A percentile compares a stretch with the other conserved stretches of the same genome.
Conservation (phyloP, 2,888 invertebrate genomes). For the Heteropelma amictum region DNA sequence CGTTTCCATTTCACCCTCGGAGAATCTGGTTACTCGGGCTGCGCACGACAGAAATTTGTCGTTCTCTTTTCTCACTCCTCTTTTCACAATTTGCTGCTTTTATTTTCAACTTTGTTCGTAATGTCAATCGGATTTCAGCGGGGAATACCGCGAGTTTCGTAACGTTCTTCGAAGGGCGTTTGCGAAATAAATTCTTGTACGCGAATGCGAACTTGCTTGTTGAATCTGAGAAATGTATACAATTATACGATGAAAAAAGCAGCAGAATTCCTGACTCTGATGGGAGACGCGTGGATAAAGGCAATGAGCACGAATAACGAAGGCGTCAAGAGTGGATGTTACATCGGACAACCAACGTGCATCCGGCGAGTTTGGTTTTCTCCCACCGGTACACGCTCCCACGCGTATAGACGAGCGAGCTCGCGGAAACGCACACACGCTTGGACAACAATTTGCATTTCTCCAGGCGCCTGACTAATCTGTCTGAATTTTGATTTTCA, state of each 20-base stretch:
- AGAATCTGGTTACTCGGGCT: conserved; percentile 9
- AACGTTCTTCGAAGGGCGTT: too few species aligned
- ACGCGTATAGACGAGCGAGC: too few species aligned
- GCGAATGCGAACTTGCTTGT: too few species aligned
- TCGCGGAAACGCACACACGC: background rate
- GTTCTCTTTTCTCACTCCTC: background rate
- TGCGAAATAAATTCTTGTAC: too few species aligned
- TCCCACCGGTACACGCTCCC: too few species aligned
- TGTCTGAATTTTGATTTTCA: conserved; percentile 77
- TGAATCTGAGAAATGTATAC: too few species aligned
- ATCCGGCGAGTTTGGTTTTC: background rate
- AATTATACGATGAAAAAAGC: background rate
- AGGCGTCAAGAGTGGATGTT: background rate
- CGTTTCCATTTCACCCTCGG: conserved; percentile 65
- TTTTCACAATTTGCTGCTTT: too few species aligned
- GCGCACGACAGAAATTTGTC: background rate
- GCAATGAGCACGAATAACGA: background rate
- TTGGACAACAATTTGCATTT: background rate
- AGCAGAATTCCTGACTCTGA: background rate
- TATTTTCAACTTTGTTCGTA: conserved; percentile 51
- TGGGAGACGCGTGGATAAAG: background rate
- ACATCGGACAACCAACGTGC: background rate
- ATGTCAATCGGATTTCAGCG: too few species aligned
- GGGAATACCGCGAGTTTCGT: too few species aligned
- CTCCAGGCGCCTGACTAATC: conserved; percentile 67